Conservation (phyloP, 2,797 vertebrate species). For the Zenarchopterus dispar region DNA sequence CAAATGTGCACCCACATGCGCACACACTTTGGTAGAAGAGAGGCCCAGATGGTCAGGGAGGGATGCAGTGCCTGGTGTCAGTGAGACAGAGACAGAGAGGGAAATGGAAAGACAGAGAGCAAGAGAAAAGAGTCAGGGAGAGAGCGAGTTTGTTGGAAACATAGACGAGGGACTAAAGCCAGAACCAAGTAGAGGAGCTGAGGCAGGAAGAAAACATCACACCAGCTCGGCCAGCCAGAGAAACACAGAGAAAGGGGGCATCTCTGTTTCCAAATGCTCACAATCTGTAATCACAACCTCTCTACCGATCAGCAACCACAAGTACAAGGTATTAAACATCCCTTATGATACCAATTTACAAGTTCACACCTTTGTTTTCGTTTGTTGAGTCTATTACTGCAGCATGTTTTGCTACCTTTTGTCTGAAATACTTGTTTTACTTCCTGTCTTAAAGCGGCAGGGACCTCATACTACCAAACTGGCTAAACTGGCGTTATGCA, state of each 20-base stretch:
- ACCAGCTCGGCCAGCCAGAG: conserved; percentile 51
- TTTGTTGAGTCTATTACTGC: too few relatives aligned
- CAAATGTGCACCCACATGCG: neutral
- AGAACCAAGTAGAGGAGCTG: conserved; percentile 62
- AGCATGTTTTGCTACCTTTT: too few relatives aligned
- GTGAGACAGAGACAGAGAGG: conserved; percentile 57
- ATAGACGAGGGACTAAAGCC: conserved; percentile 56
- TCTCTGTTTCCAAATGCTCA: conserved; percentile 64
- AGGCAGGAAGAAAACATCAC: conserved; percentile 69
- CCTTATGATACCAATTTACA: neutral
- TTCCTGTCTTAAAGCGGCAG: too few relatives aligned
- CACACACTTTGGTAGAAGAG: conserved; percentile 51
- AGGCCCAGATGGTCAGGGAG: conserved; percentile 79
- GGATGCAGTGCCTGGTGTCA: conserved; percentile 72
- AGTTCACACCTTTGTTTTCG: neutral
- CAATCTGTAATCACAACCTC: conserved; percentile 52
- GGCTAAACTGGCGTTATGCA: too few relatives aligned
- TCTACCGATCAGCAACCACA: conserved; percentile 27
- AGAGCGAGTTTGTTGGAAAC: conserved; percentile 33
- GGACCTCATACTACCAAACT: too few relatives aligned
- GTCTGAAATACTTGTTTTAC: too few relatives aligned
- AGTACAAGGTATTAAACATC: conserved; percentile 5
- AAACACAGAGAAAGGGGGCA: conserved; percentile 40
- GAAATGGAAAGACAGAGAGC: conserved; percentile 30
- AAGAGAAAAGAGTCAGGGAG: conserved; percentile 24